phyloP scores from a whole-genome alignment of 2,113 vertebrate species.

The Malurus alboscapulatus region DNA sequence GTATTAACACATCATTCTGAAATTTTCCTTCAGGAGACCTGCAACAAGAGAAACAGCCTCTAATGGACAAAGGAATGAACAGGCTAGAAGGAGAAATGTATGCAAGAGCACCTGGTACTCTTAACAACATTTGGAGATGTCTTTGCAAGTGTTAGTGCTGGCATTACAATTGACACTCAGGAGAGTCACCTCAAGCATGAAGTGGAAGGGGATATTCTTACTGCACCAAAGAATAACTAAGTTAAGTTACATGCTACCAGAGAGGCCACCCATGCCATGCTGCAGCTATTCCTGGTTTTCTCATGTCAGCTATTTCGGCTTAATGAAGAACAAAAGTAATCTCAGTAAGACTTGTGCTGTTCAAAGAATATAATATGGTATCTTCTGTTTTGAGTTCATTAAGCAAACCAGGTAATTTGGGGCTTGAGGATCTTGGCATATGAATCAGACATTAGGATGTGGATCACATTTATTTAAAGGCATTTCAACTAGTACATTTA shows the following conservation, averaged over 20 bases:
- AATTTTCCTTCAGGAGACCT: conserved; percentile 71
- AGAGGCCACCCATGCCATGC: neutral
- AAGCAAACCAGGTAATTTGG: neutral
- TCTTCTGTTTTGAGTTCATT: neutral
- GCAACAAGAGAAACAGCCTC: conserved; percentile 57
- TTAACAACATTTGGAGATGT: neutral
- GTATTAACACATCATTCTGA: neutral
- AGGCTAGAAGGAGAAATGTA: neutral
- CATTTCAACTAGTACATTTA: neutral
- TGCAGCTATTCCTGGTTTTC: neutral
- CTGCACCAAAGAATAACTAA: neutral
- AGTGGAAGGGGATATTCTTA: neutral
- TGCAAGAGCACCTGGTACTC: neutral
- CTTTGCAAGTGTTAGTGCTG: neutral
- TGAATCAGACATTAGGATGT: neutral
- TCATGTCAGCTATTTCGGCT: neutral
- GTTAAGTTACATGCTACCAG: neutral
- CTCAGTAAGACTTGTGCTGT: neutral
- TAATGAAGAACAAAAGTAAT: neutral
- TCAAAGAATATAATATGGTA: neutral
- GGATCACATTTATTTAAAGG: neutral
- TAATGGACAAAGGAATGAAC: neutral
- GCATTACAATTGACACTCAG: neutral
- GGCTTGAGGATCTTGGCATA: neutral
- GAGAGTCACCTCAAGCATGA: neutral